Base-by-base conservation (phyloP, 1,140 invertebrate genomes). In the Aphelenchoides fujianensis region DNA sequence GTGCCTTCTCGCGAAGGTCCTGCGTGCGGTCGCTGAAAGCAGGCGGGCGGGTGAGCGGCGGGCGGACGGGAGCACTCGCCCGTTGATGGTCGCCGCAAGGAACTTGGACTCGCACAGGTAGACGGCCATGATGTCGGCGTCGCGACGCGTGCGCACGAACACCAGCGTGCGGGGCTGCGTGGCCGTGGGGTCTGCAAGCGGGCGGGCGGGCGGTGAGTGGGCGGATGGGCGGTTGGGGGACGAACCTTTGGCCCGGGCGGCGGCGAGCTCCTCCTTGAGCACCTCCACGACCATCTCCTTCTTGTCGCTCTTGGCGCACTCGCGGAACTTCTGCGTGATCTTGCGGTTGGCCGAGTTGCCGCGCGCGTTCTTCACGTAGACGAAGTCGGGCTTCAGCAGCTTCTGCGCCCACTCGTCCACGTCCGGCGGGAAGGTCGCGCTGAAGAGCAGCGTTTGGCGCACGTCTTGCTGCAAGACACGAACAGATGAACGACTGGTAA, bases 91-190 rank as follows among this genome's bases (percentile, higher is more conserved):
- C 69, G 35, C 19, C 0, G 77, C 31, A 2, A 52, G 35, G 28
- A 80, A 41, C n/a, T 63, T 70, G 12, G 68, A 53, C n/a, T 68
- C 74, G 0, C 89, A 90, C 0, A 94, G 81, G 70, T 88, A 89
- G 0, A 89, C 88, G 0, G 92, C 93, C 1, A 97, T 86, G 78
- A 94, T 95, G 85, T 98, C 95, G 0, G 92, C 92, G 41, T 89
- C 91, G 57, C 91, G 89, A 81, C 95, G 95, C n/a, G 90, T 91
- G 75, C 93, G 92, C 0, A 95, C 92, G 84, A 97, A 97, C 0
- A 97, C 90, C 7, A 98, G 85, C 0, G 91, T 91, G 30, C 90
- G 89, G 85, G 84, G 23, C 7, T 66, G 7, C 27, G 19, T 36
- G 12, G 55, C 55, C 28, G 28, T 59, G 5, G 23, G 27, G 23